These are phyloP conservation scores for Sebastes vulpes DNA, from an alignment of 2,797 vertebrate species.

Conservation along the genomic window DNA sequence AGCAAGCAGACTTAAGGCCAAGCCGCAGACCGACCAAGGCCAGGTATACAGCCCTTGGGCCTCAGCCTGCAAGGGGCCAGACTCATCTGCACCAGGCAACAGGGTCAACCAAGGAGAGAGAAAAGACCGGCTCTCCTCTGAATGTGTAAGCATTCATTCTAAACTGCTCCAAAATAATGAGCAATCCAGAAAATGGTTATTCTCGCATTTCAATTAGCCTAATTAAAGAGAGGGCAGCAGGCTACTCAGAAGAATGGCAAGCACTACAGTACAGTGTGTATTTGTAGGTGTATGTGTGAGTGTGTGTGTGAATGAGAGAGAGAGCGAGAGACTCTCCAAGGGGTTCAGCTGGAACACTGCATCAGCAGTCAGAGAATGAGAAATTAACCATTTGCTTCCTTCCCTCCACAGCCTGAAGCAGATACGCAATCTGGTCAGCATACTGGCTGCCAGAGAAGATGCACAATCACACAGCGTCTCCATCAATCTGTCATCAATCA, in stretches of 20 bases:
- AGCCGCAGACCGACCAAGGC: background rate
- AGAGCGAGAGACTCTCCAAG: conserved; percentile 55
- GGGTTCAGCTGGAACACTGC: conserved; percentile 72
- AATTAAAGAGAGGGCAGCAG: conserved; percentile 78
- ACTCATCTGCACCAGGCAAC: background rate
- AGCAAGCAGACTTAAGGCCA: background rate
- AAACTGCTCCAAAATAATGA: conserved; percentile 74
- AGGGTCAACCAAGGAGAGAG: conserved; percentile 33
- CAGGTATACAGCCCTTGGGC: background rate
- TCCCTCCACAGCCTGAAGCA: conserved; percentile 42
- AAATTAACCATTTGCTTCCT: conserved; percentile 72
- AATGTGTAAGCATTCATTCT: conserved; percentile 51
- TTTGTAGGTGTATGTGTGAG: conserved; percentile 28
- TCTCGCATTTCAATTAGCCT: conserved; percentile 84
- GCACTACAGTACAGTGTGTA: conserved; percentile 23
- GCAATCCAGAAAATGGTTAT: conserved; percentile 84
- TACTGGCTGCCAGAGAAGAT: conserved; percentile 28
- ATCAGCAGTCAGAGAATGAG: conserved; percentile 75
- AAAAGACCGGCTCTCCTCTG: background rate
- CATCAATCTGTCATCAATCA: conserved; percentile 31
- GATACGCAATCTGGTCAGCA: conserved; percentile 49
- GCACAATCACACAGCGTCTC: conserved; percentile 14
- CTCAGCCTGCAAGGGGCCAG: background rate
- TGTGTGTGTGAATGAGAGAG: conserved; percentile 5
- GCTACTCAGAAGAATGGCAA: conserved; percentile 62